Evolutionary conservation across 2,113 vertebrate genomes (phyloP), one percentile per base, ranked within the genome.

Genomic region (Colinus virginianus): DNA sequence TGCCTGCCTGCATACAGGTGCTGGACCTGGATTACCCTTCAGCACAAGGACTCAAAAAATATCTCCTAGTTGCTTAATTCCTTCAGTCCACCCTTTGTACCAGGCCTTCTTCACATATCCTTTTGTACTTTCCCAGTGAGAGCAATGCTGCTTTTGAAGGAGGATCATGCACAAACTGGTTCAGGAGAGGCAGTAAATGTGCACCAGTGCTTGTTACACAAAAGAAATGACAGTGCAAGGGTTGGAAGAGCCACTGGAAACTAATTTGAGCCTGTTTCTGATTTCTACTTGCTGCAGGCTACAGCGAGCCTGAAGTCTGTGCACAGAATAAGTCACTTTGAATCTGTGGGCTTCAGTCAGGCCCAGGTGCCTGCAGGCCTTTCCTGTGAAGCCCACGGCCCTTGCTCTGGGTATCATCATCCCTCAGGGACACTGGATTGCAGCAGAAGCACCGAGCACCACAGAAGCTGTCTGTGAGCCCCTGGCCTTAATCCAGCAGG

Each of bases 11-110:
- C 22, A 30, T 85, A 80, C 75, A 87, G 78, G 51, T 74, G 71
- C 85, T 55, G 56, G 78, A 78, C 56, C 32, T 58, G 64, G 88
- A 79, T 83, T 93, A 43, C 21, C 16, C 76, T 72, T 77, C 81
- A 85, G 81, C 15, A 46, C 9, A 62, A 74, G 32, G 34, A 79
- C 72, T 94, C 68, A 64, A 30, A 64, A 43, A 78, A 83, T 58
- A 77, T 22, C 48, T 84, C 55, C 6, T 0, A 61, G 68, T 25
- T n/a, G 42, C 22, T 76, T 84, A 34, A 76, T 81, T 84, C 48
- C 45, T 78, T 69, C 70, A 62, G 74, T 63, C 48, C 58, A 69
- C 25, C 8, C 21, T 56, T 28, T 77, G 30, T 63, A 78, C n/a
- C 51, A 72, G 58, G 20, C 36, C 53, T 93, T 94, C 58, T 74